Base-by-base conservation (phyloP, 2,797 vertebrate genomes). In the Rachycentron canadum region DNA sequence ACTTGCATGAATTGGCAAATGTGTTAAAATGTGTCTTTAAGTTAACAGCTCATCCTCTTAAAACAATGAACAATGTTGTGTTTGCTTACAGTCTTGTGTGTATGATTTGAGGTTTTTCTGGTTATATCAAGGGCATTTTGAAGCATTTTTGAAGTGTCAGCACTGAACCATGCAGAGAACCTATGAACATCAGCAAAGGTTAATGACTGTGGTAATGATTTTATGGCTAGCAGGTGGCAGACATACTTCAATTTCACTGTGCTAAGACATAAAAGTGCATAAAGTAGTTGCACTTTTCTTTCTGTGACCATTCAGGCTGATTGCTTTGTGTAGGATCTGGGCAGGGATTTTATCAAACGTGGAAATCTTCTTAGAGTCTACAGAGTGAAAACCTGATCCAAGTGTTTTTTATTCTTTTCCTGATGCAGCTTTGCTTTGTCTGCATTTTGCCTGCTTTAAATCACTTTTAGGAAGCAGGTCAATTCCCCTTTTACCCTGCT, bases 381-480 rank as follows among this genome's bases (percentile, higher is more conserved):
- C 19, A 16, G 32, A 60, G 25, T 25, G 14, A 56, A 79, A 83
- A 75, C 53, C 36, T 43, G 58, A 68, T 80, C 73, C 57, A 19
- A 2, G 9, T 14, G 12, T 49, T 38, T 57, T 59, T 45, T 40
- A 57, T 68, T 69, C 41, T 25, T 34, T 45, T 16, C 43, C 38
- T 4, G 10, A 32, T 60, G 55, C 73, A 58, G 64, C 53, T 55
- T 63, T 73, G 66, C 86, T 75, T 79, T 63, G 64, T 76, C 73
- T 43, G 78, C 78, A 74, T 50, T 82, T 82, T 60, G 16, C 47
- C 12, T 43, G 19, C 47, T 78, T 59, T n/a, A 53, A 66, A 66
- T 85, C 82, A 81, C 10, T 66, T 75, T 43, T 55, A 78, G 43
- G 58, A 79, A 45, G 65, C 55, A 25, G 32, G 58, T 78, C 53